A percentile compares a stretch with the other conserved stretches of the same genome.
Evolutionary conservation across 1,140 invertebrate species (phyloP).

Genomic region (Andricus grossulariae): DNA sequence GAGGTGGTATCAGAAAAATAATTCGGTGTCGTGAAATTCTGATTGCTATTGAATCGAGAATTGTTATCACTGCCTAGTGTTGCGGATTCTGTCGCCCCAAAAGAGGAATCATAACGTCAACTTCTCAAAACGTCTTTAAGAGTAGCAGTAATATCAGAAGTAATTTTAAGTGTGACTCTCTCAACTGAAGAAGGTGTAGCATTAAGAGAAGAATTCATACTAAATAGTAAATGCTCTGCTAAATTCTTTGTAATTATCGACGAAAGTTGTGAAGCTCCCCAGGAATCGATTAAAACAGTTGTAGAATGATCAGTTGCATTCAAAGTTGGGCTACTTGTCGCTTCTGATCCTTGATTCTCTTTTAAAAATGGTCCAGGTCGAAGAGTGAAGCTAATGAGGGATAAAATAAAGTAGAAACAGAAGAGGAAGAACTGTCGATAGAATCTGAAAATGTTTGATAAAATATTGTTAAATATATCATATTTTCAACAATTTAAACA

Average conservation of each 20-base stretch:
- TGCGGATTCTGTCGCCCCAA: neutral
- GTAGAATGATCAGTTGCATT: slow-evolving; percentile 36
- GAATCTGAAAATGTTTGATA: slow-evolving; percentile 80
- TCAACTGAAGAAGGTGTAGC: slow-evolving; percentile 47
- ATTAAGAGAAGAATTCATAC: slow-evolving; percentile 51
- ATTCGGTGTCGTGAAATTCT: neutral
- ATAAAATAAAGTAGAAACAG: slow-evolving; percentile 91
- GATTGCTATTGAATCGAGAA: neutral
- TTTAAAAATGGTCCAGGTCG: slow-evolving; percentile 82
- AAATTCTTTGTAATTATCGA: slow-evolving; percentile 56
- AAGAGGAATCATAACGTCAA: neutral
- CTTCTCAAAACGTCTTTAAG: slow-evolving; percentile 32
- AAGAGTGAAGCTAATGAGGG: slow-evolving; percentile 89
- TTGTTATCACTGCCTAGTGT: neutral
- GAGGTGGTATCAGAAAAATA: slow-evolving; percentile 18
- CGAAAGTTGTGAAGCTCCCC: slow-evolving; percentile 26
- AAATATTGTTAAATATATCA: neutral
- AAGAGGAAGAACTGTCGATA: slow-evolving; percentile 95
- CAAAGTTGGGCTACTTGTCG: slow-evolving; percentile 37
- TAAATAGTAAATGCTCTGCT: slow-evolving; percentile 49
- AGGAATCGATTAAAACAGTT: slow-evolving; percentile 37
- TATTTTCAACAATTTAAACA: neutral
- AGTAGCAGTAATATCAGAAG: slow-evolving; percentile 54
- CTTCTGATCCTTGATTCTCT: slow-evolving; percentile 13
- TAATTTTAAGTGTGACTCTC: slow-evolving; percentile 58